Base-by-base conservation (phyloP, 2,113 vertebrate genomes). In the Zosterops borbonicus region DNA sequence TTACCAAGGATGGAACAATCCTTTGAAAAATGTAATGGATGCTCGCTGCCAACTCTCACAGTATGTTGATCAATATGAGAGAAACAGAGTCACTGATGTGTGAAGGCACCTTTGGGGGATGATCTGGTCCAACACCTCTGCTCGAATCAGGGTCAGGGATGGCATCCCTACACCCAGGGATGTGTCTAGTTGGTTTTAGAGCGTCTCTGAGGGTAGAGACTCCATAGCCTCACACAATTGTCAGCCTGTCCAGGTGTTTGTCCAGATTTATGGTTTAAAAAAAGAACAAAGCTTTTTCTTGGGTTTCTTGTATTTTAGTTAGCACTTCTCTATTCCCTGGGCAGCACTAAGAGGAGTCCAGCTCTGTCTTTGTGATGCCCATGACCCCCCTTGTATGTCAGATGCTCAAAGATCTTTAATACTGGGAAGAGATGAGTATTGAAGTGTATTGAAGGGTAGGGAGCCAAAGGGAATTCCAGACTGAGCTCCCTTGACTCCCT, bases 31-130 rank as follows among this genome's bases (percentile, higher is more conserved):
- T 41, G 6, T 53, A 49, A 46, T 49, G 16, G 33, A 5, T 49
- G 9, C 9, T 84, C 14, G 5, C 22, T 68, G 22, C 25, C 1
- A 4, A 27, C 29, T 81, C n/a, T 85, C 18, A 18, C 22, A 31
- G 17, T 53, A n/a, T 0, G 0, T 23, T 52, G 11, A 14, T 81
- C 18, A 27, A 7, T 28, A 55, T 19, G 27, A 60, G 60, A 78
- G 52, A 27, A 85, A n/a, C 14, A 41, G 52, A 37, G 37, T 63
- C 8, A 15, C 31, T 0, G 1, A 25, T 21, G 7, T 22, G 53
- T 27, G 56, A 67, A 63, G 52, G 5, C 10, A 4, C 1, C 2
- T 58, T 33, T 47, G 55, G 37, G 33, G 33, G 11, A 21, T 28
- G 42, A 8, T 27, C 28, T 86, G 13, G 37, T 78, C 21, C 22